Evolutionary conservation across 1,140 invertebrate genomes (phyloP).

Genomic region (Sinonovacula constricta): DNA sequence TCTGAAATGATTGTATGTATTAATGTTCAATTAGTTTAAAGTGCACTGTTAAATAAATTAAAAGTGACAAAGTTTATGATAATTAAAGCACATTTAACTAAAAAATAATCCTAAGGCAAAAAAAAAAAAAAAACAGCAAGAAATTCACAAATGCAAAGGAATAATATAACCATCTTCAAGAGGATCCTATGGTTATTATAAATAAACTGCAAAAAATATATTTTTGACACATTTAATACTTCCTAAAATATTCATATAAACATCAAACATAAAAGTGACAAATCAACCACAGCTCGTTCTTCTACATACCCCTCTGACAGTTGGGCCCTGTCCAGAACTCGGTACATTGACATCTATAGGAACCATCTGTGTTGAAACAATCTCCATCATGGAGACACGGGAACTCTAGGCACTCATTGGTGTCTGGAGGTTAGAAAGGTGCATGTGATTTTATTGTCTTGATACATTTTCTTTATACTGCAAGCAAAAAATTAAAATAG

Average conservation of each 20-base stretch:
- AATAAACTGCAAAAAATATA: too few species aligned
- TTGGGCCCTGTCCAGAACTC: constrained; percentile 41
- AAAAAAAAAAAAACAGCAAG: background rate
- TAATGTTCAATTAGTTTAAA: too few species aligned
- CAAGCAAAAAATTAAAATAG: too few species aligned
- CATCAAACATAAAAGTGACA: background rate
- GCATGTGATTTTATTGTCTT: too few species aligned
- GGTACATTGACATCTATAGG: constrained; percentile 44
- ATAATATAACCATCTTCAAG: background rate
- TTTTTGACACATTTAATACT: too few species aligned
- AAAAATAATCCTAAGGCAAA: background rate
- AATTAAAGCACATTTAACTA: constrained; percentile 9
- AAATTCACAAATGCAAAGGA: background rate
- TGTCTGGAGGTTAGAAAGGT: too few species aligned
- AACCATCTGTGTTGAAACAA: constrained; percentile 43
- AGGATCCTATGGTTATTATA: background rate
- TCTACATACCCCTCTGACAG: constrained; percentile 34
- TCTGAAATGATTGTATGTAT: too few species aligned
- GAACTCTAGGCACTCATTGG: constrained; percentile 31
- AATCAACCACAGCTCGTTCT: too few species aligned
- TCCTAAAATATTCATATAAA: too few species aligned
- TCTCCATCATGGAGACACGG: constrained; percentile 37
- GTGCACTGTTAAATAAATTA: too few species aligned
- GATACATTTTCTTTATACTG: too few species aligned
- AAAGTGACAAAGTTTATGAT: too few species aligned